These are phyloP conservation scores for Pygocentrus nattereri DNA, from an alignment of 2,797 vertebrate species.

Conservation along the genomic window DNA sequence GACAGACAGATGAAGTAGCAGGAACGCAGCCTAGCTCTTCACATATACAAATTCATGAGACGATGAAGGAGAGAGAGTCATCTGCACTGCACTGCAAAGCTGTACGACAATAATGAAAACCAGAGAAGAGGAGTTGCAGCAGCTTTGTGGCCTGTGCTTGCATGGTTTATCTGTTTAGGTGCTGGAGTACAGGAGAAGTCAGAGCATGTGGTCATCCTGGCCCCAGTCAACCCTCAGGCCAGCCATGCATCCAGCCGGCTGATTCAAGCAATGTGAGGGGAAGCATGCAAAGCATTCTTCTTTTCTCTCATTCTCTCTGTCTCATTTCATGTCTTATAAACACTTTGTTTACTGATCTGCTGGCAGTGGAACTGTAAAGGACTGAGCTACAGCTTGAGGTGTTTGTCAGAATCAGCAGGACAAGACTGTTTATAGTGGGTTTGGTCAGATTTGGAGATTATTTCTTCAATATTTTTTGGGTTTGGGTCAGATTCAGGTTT, in stretches of 20 bases:
- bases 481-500: too few relatives aligned
- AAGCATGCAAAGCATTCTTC: background rate
- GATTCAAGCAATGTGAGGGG: slow-evolving; percentile 10
- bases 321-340: slow-evolving; percentile 24
- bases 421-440: background rate
- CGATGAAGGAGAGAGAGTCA: background rate
- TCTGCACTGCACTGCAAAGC: background rate
- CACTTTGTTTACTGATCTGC: slow-evolving; percentile 36
- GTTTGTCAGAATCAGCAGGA: background rate
- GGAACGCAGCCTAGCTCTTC: background rate
- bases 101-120: background rate
- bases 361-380: background rate
- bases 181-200: background rate
- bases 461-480: too few relatives aligned
- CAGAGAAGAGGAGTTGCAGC: background rate
- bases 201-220: background rate
- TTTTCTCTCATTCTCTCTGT: background rate
- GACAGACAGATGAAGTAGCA: background rate
- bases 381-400: background rate
- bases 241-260: background rate
- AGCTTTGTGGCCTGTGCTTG: background rate
- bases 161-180: background rate
- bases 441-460: background rate
- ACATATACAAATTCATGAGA: background rate
- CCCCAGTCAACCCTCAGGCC: background rate